Evolutionary conservation across 2,888 invertebrate species (phyloP).

Genomic region (Pachymerium ferrugineum): DNA sequence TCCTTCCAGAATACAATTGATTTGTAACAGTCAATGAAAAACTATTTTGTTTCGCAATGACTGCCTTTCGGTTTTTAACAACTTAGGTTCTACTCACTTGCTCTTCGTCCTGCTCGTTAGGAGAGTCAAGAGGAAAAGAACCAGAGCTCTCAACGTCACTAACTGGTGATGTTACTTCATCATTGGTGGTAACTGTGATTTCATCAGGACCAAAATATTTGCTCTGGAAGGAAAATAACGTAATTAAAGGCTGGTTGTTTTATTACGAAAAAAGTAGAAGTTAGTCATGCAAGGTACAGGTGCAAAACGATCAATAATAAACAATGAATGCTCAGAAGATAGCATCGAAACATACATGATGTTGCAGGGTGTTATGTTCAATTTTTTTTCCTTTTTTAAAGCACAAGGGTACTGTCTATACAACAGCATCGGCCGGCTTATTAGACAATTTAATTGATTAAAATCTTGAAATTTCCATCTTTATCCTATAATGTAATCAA

Average conservation of each 20-base stretch:
- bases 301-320: not conserved
- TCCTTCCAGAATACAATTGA: slow-evolving; percentile 9
- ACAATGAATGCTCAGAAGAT: not conserved
- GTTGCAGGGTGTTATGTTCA: no score
- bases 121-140: not conserved
- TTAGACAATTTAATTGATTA: no score
- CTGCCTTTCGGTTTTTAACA: no score
- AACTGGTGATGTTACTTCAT: not conserved
- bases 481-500: not conserved
- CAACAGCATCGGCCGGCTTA: no score
- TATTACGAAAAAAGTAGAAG: no score
- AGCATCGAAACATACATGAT: no score
- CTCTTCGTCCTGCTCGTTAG: not conserved
- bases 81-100: not conserved
- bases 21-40: no score
- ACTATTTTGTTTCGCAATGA: no score
- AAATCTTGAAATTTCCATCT: no score
- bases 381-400: no score
- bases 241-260: not conserved
- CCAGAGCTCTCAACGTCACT: not conserved
- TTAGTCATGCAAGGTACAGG: no score
- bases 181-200: not conserved
- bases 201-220: slow-evolving; percentile 32
- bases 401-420: no score
- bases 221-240: not conserved